phyloP scores from a whole-genome alignment of 2,888 invertebrate species.

The Colletes collaris region DNA sequence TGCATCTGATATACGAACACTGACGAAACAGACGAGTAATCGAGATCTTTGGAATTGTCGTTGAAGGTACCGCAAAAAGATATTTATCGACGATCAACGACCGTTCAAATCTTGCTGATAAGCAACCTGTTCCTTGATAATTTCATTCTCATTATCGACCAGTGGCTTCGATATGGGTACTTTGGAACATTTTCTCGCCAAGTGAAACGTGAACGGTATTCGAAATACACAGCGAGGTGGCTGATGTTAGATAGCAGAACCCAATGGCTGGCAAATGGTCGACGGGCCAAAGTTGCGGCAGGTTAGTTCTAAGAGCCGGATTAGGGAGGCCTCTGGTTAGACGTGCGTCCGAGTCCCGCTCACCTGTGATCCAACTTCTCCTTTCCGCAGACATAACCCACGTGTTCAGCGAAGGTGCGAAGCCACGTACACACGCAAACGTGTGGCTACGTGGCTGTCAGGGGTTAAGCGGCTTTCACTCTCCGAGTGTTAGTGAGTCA shows the following conservation, averaged over 20 bases:
- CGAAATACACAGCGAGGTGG: too few species aligned
- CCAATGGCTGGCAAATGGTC: conserved; percentile 1
- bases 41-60: too few species aligned
- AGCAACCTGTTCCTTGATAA: not conserved
- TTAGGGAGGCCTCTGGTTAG: conserved; percentile 47
- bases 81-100: not conserved
- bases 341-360: conserved; percentile 37
- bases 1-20: too few species aligned
- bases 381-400: conserved; percentile 63
- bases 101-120: conserved; percentile 4
- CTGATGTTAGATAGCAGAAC: conserved; percentile 1
- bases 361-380: conserved; percentile 62
- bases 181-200: too few species aligned
- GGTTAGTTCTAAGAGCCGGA: conserved; percentile 46
- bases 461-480: conserved; percentile 74
- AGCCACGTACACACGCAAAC: conserved; percentile 23
- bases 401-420: conserved; percentile 49
- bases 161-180: not conserved
- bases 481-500: conserved; percentile 69
- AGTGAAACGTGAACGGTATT: too few species aligned
- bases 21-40: too few species aligned
- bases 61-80: not conserved
- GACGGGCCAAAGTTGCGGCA: conserved; percentile 42
- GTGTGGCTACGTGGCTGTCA: conserved; percentile 7
- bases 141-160: not conserved